These are phyloP conservation scores for Trachythela sp. DNA, from an alignment of 64 coral and sea anemone genomes.

Conservation along the genomic window DNA sequence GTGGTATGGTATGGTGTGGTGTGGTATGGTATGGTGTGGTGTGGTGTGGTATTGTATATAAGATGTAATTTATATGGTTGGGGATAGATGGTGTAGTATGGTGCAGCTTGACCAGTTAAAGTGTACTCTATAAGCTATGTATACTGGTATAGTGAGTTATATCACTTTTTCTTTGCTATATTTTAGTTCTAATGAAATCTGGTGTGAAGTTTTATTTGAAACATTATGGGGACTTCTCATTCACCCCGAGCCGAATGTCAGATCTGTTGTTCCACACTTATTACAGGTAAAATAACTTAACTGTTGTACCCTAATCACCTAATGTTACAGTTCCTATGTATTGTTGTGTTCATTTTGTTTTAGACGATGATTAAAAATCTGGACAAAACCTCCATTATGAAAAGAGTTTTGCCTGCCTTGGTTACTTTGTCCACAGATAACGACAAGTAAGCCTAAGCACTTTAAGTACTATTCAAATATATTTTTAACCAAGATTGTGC, in stretches of 20 bases:
- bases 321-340: background rate
- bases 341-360: background rate
- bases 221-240: conserved; percentile 90
- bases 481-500: no score
- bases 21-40: no score
- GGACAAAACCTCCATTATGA: conserved; percentile 63
- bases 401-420: conserved; percentile 75
- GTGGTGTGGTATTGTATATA: no score
- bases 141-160: no score
- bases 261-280: conserved; percentile 67
- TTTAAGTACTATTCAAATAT: background rate
- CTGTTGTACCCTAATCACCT: no score
- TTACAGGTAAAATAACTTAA: conserved; percentile 62
- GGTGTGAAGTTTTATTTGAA: conserved; percentile 75
- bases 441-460: conserved; percentile 69
- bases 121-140: no score
- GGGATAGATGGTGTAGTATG: background rate
- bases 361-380: conserved; percentile 80
- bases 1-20: no score
- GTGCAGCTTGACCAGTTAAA: no score
- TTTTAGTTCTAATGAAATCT: conserved; percentile 50
- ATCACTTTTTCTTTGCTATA: background rate
- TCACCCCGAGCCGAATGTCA: conserved; percentile 56
- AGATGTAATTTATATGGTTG: no score
- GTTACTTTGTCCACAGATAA: conserved; percentile 88